A percentile compares a stretch with the other conserved stretches of the same genome.
Conservation (phyloP, 2,113 vertebrate species). For the Lepisosteus oculatus region DNA sequence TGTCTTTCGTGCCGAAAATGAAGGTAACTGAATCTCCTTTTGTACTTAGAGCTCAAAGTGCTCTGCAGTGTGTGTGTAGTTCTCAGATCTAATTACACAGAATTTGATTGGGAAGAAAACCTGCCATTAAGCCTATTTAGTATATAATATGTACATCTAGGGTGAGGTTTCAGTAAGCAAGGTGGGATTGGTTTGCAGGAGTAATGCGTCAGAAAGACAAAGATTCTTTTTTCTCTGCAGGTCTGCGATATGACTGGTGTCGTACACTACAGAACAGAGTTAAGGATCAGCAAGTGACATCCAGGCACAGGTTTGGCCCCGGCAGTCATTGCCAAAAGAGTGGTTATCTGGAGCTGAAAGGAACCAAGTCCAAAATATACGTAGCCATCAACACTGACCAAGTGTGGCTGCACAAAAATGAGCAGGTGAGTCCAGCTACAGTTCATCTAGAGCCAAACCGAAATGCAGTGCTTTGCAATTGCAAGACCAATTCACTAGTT, state of each 20-base stretch:
- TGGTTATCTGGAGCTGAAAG: constrained; percentile 83
- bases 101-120: not conserved
- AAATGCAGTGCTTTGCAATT: no score
- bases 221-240: constrained; percentile 46
- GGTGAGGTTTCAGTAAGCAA: no score
- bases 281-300: constrained; percentile 74
- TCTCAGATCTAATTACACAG: no score
- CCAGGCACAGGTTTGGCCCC: constrained; percentile 64
- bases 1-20: constrained; percentile 85
- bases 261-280: constrained; percentile 81
- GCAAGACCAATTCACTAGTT: no score
- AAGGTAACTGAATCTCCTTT: constrained; percentile 66
- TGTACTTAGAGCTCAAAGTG: no score
- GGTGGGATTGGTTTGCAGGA: no score
- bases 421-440: constrained; percentile 73
- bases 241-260: constrained; percentile 80
- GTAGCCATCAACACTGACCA: constrained; percentile 79
- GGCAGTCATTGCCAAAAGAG: constrained; percentile 74
- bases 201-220: no score
- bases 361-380: constrained; percentile 87
- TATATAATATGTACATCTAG: no score
- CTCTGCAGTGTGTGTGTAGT: no score
- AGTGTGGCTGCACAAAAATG: constrained; percentile 93
- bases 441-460: not conserved
- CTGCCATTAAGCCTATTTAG: not conserved